These are phyloP conservation scores for Eremophila alpestris DNA, from an alignment of 2,797 vertebrate genomes.

Conservation along the genomic window DNA sequence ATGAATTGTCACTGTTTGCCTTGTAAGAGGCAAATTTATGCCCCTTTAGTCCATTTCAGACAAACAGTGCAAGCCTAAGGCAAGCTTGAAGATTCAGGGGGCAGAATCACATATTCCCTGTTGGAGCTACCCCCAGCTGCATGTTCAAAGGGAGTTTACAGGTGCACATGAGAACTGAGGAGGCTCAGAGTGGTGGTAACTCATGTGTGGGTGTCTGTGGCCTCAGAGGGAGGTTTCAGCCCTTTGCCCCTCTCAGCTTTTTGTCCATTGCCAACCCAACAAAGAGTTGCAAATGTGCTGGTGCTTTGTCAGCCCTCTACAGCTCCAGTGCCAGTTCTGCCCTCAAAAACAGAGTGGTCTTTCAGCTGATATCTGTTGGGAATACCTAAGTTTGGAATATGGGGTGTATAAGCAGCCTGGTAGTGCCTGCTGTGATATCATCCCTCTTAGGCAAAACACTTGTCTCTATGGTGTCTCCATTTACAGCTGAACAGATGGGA, in stretches of 20 bases:
- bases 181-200: neutral
- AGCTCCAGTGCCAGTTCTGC: neutral
- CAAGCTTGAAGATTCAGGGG: neutral
- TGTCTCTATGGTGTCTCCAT: neutral
- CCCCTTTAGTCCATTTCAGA: neutral
- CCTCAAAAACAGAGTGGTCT: neutral
- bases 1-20: neutral
- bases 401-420: neutral
- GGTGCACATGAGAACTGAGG: neutral
- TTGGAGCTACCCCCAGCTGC: accelerated
- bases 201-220: neutral
- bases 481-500: neutral
- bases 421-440: neutral
- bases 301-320: neutral
- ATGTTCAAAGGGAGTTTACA: neutral
- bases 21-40: neutral
- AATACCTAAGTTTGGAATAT: neutral
- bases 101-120: neutral
- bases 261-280: neutral
- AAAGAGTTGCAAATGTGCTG: neutral
- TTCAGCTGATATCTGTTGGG: neutral
- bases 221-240: neutral
- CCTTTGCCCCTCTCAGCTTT: neutral
- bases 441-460: neutral
- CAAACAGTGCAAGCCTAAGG: neutral